phyloP scores from a whole-genome alignment of 2,113 vertebrate genomes.

The Petromus typicus region DNA sequence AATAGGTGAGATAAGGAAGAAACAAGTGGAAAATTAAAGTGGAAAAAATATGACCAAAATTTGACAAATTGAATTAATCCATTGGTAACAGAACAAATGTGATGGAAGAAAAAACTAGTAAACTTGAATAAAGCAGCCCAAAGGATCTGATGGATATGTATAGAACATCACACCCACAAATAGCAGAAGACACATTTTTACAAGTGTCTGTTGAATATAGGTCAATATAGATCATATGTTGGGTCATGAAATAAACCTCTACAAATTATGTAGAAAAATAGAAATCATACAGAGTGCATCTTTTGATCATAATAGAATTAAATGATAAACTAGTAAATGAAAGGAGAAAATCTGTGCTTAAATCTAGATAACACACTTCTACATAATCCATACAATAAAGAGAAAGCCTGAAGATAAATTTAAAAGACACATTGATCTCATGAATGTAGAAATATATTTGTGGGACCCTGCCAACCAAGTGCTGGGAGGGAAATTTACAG shows the following conservation, averaged over 20 bases:
- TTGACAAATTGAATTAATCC: neutral
- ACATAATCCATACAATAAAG: neutral
- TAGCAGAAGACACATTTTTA: neutral
- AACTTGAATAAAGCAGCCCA: neutral
- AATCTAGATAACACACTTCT: neutral
- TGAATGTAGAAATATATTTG: neutral
- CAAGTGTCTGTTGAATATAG: neutral
- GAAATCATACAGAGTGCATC: neutral
- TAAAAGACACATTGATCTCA: neutral
- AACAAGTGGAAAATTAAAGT: neutral
- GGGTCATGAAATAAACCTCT: neutral
- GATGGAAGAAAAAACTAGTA: neutral
- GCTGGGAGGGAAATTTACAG: no score
- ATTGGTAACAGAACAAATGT: neutral
- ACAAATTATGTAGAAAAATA: neutral
- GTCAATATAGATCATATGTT: neutral
- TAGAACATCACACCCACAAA: neutral
- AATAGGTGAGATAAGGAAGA: neutral
- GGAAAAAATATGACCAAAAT: neutral
- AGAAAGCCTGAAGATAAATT: neutral
- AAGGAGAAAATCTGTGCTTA: neutral
- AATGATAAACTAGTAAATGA: neutral
- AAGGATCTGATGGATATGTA: neutral
- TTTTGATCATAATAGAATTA: neutral
- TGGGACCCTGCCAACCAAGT: neutral